phyloP scores from a whole-genome alignment of 2,888 invertebrate species.

The Hedya salicella region DNA sequence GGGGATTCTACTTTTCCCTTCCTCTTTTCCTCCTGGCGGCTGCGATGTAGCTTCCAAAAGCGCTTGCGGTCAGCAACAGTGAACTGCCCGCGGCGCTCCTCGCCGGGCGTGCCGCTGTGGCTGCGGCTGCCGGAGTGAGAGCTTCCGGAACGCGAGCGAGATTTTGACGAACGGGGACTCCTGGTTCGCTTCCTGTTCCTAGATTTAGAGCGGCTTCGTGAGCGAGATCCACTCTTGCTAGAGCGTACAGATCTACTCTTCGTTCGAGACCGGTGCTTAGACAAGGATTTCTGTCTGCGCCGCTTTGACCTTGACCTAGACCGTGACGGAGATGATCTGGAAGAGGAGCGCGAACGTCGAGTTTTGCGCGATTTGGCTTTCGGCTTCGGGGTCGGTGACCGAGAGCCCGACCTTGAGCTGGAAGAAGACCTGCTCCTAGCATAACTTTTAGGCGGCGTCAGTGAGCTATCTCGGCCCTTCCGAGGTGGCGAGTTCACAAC shows the following conservation, averaged over 20 bases:
- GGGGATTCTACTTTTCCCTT: conserved; percentile 63
- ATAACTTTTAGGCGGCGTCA: conserved; percentile 77
- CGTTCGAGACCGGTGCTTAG: conserved; percentile 61
- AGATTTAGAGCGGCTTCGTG: conserved; percentile 61
- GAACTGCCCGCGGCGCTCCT: conserved; percentile 77
- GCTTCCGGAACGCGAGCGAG: conserved; percentile 61
- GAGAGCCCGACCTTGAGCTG: conserved; percentile 65
- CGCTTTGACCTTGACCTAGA: conserved; percentile 60
- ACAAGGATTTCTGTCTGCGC: conserved; percentile 55
- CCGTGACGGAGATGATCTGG: conserved; percentile 58
- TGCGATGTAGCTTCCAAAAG: conserved; percentile 76
- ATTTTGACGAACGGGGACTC: conserved; percentile 53
- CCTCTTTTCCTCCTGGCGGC: conserved; percentile 59
- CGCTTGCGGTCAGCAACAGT: conserved; percentile 78
- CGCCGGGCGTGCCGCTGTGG: conserved; percentile 63
- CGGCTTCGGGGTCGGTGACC: conserved; percentile 57
- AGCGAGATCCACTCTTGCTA: conserved; percentile 55
- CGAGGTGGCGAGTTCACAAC: conserved; percentile 57
- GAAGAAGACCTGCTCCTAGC: conserved; percentile 64
- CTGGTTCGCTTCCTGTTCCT: conserved; percentile 55
- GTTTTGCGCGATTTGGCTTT: conserved; percentile 56
- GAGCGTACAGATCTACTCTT: conserved; percentile 59
- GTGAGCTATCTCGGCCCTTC: conserved; percentile 65
- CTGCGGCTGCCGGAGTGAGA: conserved; percentile 62
- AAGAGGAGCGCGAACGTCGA: conserved; percentile 51